Percentiles rank a stretch among this genome's conserved stretches.
Evolutionary conservation across 2,797 vertebrate genomes (phyloP).

Genomic region (Pangasius krempfi): DNA sequence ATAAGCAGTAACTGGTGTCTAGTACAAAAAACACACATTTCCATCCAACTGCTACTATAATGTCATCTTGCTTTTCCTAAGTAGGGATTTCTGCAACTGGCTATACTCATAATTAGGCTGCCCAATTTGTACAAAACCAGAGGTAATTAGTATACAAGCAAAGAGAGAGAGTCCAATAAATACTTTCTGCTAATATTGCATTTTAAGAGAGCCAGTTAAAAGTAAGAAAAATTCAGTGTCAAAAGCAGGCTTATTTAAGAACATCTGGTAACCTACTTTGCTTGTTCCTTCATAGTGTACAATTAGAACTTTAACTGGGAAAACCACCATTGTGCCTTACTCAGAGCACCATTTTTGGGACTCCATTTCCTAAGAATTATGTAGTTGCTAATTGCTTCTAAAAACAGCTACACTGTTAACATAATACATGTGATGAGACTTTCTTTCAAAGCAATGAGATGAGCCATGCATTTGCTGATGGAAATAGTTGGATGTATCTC

Average conservation of each 20-base stretch:
- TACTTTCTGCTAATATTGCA: not conserved
- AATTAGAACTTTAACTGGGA: slow-evolving; percentile 16
- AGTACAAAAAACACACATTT: slow-evolving; percentile 9
- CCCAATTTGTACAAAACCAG: slow-evolving; percentile 16
- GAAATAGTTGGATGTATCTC: not conserved
- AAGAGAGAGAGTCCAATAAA: not conserved
- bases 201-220: not conserved
- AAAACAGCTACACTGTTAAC: slow-evolving; percentile 9
- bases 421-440: not conserved
- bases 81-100: not conserved
- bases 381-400: slow-evolving; percentile 28
- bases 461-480: not conserved
- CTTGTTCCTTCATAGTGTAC: slow-evolving; percentile 18
- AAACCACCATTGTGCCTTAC: slow-evolving; percentile 2
- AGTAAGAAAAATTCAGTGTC: not conserved
- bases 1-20: not conserved
- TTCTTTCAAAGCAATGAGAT: slow-evolving; percentile 3
- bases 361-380: slow-evolving; percentile 4
- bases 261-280: slow-evolving; percentile 8
- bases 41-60: not conserved
- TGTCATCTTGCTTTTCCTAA: not conserved
- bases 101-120: not conserved
- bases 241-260: not conserved
- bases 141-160: slow-evolving; percentile 4
- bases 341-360: not conserved